Evolutionary conservation across 1,140 invertebrate species (phyloP).

Genomic region (Meloidogyne exigua): DNA sequence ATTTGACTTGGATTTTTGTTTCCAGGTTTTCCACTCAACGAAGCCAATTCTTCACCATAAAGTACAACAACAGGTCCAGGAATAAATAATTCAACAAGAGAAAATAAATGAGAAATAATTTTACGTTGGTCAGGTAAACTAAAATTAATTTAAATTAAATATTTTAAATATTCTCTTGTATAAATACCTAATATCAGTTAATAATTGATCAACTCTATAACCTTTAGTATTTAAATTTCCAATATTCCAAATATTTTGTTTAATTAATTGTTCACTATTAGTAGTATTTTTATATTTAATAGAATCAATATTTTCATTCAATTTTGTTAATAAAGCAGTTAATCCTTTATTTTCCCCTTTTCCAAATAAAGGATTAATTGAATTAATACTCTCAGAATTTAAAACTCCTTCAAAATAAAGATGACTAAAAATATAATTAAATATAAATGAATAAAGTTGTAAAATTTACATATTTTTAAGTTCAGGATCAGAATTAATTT

Average conservation of each 20-base stretch:
- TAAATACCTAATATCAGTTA: constrained; percentile 5
- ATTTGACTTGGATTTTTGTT: constrained; percentile 22
- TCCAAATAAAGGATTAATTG: constrained; percentile 6
- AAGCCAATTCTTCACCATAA: constrained; percentile 20
- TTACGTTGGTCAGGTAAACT: background rate
- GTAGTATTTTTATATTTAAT: background rate
- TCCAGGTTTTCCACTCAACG: constrained; percentile 2
- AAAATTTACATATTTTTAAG: constrained; percentile 12
- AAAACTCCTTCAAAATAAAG: constrained; percentile 7
- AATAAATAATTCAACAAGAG: constrained; percentile 10
- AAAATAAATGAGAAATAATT: constrained; percentile 11
- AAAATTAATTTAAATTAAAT: background rate
- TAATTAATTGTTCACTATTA: background rate
- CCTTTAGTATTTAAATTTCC: constrained; percentile 15
- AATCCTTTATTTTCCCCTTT: background rate
- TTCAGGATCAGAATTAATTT: background rate
- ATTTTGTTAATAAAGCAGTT: background rate
- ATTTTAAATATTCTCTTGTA: too few relatives aligned
- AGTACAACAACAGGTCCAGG: constrained; percentile 11
- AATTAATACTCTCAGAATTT: background rate
- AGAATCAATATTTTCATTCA: constrained; percentile 1
- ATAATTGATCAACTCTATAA: constrained; percentile 18
- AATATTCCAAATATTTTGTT: constrained; percentile 6
- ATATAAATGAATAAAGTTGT: background rate
- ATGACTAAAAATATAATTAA: constrained; percentile 8